Percentiles rank a stretch among this genome's conserved stretches.
Conservation (phyloP, 2,888 invertebrate species). For the Latrodectus elegans region DNA sequence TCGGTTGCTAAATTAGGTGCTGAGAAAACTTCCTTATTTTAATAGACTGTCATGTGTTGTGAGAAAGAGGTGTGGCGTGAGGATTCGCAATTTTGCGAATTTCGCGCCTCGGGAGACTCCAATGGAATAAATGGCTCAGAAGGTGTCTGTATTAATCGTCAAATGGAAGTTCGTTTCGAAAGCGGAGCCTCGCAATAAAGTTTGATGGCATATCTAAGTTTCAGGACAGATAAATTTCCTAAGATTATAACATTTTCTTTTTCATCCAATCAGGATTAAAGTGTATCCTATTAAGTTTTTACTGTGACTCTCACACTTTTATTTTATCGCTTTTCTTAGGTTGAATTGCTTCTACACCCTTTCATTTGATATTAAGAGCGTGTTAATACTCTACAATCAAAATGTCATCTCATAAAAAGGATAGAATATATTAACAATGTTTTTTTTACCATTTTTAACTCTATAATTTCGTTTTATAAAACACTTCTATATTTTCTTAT, state of each 20-base stretch:
- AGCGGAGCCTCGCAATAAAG: neutral
- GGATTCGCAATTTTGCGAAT: slow-evolving; percentile 14
- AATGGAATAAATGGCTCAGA: slow-evolving; percentile 5
- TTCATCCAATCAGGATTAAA: neutral
- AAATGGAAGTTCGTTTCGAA: slow-evolving; percentile 4
- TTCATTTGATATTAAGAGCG: no score
- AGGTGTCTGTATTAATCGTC: slow-evolving; percentile 2
- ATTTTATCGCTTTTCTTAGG: neutral
- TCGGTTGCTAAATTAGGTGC: slow-evolving; percentile 45
- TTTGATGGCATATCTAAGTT: slow-evolving; percentile 2
- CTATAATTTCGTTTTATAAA: no score
- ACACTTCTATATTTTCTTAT: no score
- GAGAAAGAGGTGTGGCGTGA: slow-evolving; percentile 13
- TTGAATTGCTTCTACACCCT: no score
- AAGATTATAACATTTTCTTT: neutral
- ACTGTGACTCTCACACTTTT: neutral
- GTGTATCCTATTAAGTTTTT: neutral
- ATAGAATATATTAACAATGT: no score
- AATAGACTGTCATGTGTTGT: slow-evolving; percentile 18
- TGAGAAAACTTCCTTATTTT: slow-evolving; percentile 45
- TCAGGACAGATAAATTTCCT: neutral
- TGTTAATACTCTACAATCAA: no score
- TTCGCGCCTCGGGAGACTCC: slow-evolving; percentile 9
- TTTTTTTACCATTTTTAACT: no score
- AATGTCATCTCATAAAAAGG: no score